A percentile compares a stretch with the other conserved stretches of the same genome.
These are phyloP conservation scores for Dendronephthya gigantea DNA, from an alignment of 64 coral and sea anemone genomes.

Conservation along the genomic window DNA sequence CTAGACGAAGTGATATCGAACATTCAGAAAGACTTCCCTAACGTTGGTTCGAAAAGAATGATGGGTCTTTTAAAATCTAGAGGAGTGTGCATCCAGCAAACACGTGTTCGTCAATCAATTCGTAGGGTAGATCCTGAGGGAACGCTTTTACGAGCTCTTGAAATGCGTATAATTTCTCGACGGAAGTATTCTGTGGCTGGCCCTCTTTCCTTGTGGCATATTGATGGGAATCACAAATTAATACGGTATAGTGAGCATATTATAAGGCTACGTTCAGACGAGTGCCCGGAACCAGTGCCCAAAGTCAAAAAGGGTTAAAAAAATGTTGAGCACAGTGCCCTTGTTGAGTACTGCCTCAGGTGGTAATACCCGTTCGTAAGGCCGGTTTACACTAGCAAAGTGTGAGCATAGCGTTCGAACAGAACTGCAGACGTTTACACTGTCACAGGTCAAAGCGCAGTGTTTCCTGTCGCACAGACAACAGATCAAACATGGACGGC, in stretches of 20 bases:
- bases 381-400: too few species aligned
- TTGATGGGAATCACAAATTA: slow-evolving; percentile 38
- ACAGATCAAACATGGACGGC: too few species aligned
- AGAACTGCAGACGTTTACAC: too few species aligned
- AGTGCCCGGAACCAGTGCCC: not conserved
- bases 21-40: slow-evolving; percentile 23
- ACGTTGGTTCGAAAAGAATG: slow-evolving; percentile 35
- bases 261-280: not conserved
- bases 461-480: too few species aligned
- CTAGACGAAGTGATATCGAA: not conserved
- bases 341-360: too few species aligned
- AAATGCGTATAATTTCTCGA: slow-evolving; percentile 30
- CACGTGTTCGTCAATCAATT: slow-evolving; percentile 14
- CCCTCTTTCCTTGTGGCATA: slow-evolving; percentile 43
- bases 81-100: slow-evolving; percentile 23
- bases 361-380: too few species aligned
- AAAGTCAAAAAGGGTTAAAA: not conserved
- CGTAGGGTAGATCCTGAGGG: slow-evolving; percentile 39
- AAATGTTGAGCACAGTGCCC: too few species aligned
- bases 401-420: too few species aligned
- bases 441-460: too few species aligned
- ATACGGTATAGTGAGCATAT: slow-evolving; percentile 22
- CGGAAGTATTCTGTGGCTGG: slow-evolving; percentile 28
- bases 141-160: slow-evolving; percentile 26
- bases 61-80: not conserved